Percentiles rank a stretch among this genome's conserved stretches.
phyloP scores from a whole-genome alignment of 2,113 vertebrate genomes.

The Cynoglossus semilaevis region DNA sequence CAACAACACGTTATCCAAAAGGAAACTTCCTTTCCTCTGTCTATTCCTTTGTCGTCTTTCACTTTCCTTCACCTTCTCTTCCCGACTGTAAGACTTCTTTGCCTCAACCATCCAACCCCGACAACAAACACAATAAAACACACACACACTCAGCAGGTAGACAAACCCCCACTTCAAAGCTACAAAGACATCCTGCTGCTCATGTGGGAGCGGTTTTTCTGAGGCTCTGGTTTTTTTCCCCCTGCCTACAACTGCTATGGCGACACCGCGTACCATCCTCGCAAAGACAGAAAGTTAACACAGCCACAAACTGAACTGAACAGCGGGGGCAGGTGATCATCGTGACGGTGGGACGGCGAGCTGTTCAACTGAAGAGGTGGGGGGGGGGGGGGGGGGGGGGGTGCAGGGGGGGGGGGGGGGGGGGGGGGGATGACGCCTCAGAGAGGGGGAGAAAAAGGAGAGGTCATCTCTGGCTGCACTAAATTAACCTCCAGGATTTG shows the following conservation, averaged over 20 bases:
- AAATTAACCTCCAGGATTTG: slow-evolving; percentile 65
- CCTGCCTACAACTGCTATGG: slow-evolving; percentile 52
- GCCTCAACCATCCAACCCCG: slow-evolving; percentile 63
- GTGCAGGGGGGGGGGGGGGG: slow-evolving; percentile 18
- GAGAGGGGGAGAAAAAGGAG: slow-evolving; percentile 25
- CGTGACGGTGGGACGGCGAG: slow-evolving; percentile 7
- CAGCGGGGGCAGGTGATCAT: slow-evolving; percentile 20
- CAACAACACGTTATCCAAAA: slow-evolving; percentile 15
- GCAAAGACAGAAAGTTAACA: slow-evolving; percentile 42
- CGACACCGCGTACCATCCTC: slow-evolving; percentile 28
- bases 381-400: slow-evolving; percentile 19
- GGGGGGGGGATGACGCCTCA: slow-evolving; percentile 39
- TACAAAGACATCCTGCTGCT: slow-evolving; percentile 67
- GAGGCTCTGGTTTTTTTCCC: slow-evolving; percentile 48
- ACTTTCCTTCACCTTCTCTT: slow-evolving; percentile 47
- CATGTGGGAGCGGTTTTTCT: slow-evolving; percentile 59
- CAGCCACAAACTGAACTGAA: slow-evolving; percentile 1
- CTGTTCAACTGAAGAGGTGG: background rate
- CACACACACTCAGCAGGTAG: slow-evolving; percentile 43
- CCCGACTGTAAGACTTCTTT: slow-evolving; percentile 60
- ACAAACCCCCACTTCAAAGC: slow-evolving; percentile 53
- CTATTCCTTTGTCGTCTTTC: slow-evolving; percentile 37
- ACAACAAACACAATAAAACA: slow-evolving; percentile 56
- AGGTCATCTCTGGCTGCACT: slow-evolving; percentile 41
- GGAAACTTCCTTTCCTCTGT: slow-evolving; percentile 42